Base-by-base conservation (phyloP, 2,113 vertebrate species). In the Ceyx margarethae region DNA sequence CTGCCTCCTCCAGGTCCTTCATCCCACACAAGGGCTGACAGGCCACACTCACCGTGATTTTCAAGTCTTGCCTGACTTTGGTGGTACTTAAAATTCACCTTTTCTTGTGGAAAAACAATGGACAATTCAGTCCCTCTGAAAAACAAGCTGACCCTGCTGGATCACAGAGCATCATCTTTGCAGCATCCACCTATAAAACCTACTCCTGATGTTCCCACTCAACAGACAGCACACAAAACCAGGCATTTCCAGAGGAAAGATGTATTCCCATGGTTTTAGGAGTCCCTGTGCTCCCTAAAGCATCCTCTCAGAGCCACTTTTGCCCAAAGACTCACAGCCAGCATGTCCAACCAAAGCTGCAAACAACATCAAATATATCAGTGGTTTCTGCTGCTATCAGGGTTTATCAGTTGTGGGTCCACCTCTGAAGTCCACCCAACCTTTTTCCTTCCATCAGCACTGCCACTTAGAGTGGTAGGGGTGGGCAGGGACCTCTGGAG, bases 11-110 rank as follows among this genome's bases (percentile, higher is more conserved):
- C 31, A 20, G 4, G 5, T 19, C 25, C 57, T 71, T 60, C 37
- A 43, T 40, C 35, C 56, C 69, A 78, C 1, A 28, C 0, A 0
- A 74, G 19, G 54, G n/a, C 6, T 46, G 74, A 74, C 45, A 77
- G n/a, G 23, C 58, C 58, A 66, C 0, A 0, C 22, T 21, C 13
- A 54, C 16, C 0, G 0, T 1, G 11, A 64, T 35, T 67, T 74
- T 17, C 16, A 76, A 42, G 33, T 28, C 69, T 77, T 83, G 26
- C 61, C 73, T 23, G 37, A 58, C 33, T 71, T 71, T 10, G 2
- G 12, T 37, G 21, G 7, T 84, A n/a, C 64, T 50, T 48, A 35
- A 73, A 53, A 76, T 72, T 68, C 81, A 66, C 1, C 0, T 4
- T 4, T 4, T 48, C 50, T 57, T 45, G 17, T 66, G 12, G 42